Base-by-base conservation (phyloP, 2,113 vertebrate genomes). In the Neogobius melanostomus region DNA sequence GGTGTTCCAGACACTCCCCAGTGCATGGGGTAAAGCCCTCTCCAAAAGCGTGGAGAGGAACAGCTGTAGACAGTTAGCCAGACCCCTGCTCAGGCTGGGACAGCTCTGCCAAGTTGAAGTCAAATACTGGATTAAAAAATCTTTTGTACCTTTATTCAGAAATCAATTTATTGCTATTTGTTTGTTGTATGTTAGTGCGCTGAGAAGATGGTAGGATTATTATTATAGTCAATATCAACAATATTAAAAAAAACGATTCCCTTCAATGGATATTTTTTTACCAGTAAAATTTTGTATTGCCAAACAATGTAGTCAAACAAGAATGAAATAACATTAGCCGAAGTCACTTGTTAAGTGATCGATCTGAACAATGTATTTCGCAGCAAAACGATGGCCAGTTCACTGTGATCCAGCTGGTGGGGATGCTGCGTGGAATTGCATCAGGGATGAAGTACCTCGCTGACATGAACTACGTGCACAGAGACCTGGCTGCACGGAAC, bases 361-460 rank as follows among this genome's bases (percentile, higher is more conserved):
- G 17, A 28, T 21, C 11, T 56, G 53, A 4, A 11, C 6, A 11
- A 11, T 56, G 53, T 76, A 66, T 64, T 84, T 51, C 63, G 0
- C 86, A 99, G 97, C 97, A 99, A 97, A 99, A 98, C 0, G 98
- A 99, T 0, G 97, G 97, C 44, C 98, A 99, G 90, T 99, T 99
- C 85, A 99, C 97, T 0, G 97, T 99, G 82, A 99, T 99, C 91
- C 98, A 99, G 90, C 93, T 99, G 70, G 97, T 99, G 68, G 98
- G 98, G 11, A 99, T 99, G 98, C 83, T 98, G 7, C 91, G 98
- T 5, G 98, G 97, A 87, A 99, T 99, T 0, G 98, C 95, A 0
- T 98, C 98, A 0, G 98, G 98, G 82, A 99, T 99, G 98, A 99
- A 98, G 85, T 99, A 99, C 90, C 93, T 99, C 60, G 93, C 98